These are phyloP conservation scores for Phocoena sinus DNA, from an alignment of 2,113 vertebrate genomes.

Conservation along the genomic window DNA sequence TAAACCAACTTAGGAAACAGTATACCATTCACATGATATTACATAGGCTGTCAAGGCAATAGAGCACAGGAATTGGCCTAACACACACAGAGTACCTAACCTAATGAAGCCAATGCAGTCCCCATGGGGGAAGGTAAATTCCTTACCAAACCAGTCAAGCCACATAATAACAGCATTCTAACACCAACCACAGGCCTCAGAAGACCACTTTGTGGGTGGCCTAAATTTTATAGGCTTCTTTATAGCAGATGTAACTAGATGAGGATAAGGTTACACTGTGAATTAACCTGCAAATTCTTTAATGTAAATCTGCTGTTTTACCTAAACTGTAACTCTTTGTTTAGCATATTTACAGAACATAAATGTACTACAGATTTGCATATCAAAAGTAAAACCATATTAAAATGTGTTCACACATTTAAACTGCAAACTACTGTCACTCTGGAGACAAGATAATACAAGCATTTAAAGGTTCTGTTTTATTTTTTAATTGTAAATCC, in stretches of 20 bases:
- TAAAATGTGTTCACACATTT: conserved; percentile 22
- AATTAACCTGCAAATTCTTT: conserved; percentile 72
- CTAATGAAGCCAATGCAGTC: conserved; percentile 59
- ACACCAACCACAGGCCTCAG: conserved; percentile 74
- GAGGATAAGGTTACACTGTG: conserved; percentile 78
- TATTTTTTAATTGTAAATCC: neutral
- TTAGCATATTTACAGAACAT: neutral
- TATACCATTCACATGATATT: conserved; percentile 31
- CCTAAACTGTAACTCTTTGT: conserved; percentile 53
- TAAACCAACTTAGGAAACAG: neutral
- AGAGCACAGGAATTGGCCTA: conserved; percentile 40
- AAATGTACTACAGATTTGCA: conserved; percentile 9
- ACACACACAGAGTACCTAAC: conserved; percentile 44
- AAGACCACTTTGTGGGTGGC: conserved; percentile 82
- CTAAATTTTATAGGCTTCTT: conserved; percentile 77
- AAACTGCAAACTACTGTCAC: conserved; percentile 10
- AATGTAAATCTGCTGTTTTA: conserved; percentile 50
- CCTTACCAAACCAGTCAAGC: conserved; percentile 77
- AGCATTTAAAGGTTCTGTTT: neutral
- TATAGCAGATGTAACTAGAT: conserved; percentile 80
- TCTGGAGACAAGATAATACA: conserved; percentile 2
- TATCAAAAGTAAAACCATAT: conserved; percentile 7
- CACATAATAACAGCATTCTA: conserved; percentile 81
- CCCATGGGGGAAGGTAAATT: conserved; percentile 73
- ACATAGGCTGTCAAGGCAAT: conserved; percentile 48